Conservation (phyloP, 2,113 vertebrate genomes). For the Bombycilla garrulus region DNA sequence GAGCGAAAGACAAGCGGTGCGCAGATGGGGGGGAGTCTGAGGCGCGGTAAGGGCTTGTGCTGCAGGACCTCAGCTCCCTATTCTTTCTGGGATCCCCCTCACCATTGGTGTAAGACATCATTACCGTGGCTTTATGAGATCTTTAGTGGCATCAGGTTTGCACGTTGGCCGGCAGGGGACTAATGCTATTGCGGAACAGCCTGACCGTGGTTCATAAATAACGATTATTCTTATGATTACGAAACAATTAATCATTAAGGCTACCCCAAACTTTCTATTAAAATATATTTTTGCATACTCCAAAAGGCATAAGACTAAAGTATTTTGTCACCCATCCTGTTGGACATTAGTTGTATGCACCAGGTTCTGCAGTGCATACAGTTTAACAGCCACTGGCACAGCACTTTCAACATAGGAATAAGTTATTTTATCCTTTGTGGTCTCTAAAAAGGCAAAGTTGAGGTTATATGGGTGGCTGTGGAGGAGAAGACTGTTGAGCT, state of each 20-base stretch:
- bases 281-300: not conserved
- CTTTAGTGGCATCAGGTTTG: not conserved
- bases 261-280: not conserved
- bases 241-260: not conserved
- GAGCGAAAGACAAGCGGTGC: not conserved
- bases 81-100: no score
- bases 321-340: not conserved
- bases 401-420: not conserved
- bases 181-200: not conserved
- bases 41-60: not conserved
- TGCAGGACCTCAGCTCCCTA: not conserved
- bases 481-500: not conserved
- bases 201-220: not conserved
- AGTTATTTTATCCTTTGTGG: not conserved
- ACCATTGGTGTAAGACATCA: not conserved
- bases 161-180: not conserved
- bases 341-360: no score
- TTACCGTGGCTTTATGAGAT: not conserved
- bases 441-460: not conserved
- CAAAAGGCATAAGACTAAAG: not conserved
- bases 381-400: not conserved
- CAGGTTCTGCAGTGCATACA: accelerated
- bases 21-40: not conserved
- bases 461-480: not conserved
- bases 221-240: not conserved